Evolutionary conservation across 1,140 invertebrate genomes (phyloP).

Genomic region (Apocrypta bakeri): DNA sequence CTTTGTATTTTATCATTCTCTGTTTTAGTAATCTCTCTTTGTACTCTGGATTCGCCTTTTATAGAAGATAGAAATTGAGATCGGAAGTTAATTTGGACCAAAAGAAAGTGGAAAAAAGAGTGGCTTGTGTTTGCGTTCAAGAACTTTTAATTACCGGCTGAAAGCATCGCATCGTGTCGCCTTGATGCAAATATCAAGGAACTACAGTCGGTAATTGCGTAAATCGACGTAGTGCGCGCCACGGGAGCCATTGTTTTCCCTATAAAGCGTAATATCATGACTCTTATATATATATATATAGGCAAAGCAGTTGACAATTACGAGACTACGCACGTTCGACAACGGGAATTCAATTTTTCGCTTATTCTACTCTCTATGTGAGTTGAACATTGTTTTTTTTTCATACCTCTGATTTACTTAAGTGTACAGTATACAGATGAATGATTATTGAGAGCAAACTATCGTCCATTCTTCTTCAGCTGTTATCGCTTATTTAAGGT

Average conservation of each 20-base stretch:
- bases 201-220: conserved; percentile 34
- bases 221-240: neutral
- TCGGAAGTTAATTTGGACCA: neutral
- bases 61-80: too few relatives aligned
- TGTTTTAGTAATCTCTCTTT: too few relatives aligned
- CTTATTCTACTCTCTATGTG: neutral
- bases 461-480: neutral
- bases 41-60: too few relatives aligned
- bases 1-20: too few relatives aligned
- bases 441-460: conserved; percentile 20
- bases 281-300: neutral
- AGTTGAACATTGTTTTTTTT: neutral
- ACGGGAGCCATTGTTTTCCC: conserved; percentile 26
- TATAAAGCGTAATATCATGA: conserved; percentile 39
- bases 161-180: neutral
- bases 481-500: too few relatives aligned
- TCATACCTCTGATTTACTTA: neutral
- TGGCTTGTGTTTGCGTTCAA: too few relatives aligned
- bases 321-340: neutral
- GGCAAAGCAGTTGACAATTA: neutral
- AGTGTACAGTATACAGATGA: neutral
- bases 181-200: conserved; percentile 42
- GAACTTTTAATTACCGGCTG: conserved; percentile 39
- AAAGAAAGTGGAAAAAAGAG: too few relatives aligned
- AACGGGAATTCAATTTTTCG: neutral